These are phyloP conservation scores for Dasysyrphus tricinctus DNA, from an alignment of 2,888 invertebrate genomes.

Conservation along the genomic window DNA sequence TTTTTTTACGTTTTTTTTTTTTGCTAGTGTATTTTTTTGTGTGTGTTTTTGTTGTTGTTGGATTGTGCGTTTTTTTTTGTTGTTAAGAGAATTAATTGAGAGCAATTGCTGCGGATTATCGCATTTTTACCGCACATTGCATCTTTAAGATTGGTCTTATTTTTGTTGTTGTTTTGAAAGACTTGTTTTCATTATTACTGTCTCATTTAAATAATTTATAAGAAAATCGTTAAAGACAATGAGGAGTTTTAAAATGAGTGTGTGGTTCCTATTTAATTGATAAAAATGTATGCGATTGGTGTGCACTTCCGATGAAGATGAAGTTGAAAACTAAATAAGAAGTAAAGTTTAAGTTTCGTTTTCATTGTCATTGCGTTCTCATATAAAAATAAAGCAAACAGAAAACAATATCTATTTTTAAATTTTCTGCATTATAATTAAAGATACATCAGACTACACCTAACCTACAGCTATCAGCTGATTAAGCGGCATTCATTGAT, in stretches of 20 bases:
- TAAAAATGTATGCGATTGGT: not conserved
- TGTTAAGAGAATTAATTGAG: conserved; percentile 66
- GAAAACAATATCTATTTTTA: not conserved
- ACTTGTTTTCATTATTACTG: conserved; percentile 16
- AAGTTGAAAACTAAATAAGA: not conserved
- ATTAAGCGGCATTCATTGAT: conserved; percentile 44
- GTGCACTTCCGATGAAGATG: not conserved
- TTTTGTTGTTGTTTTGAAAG: conserved; percentile 22
- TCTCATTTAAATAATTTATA: not conserved
- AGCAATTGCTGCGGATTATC: conserved; percentile 71
- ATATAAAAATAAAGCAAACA: not conserved
- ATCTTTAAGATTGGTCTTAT: conserved; percentile 40
- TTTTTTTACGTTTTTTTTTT: conserved; percentile 12
- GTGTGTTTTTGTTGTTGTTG: conserved; percentile 28
- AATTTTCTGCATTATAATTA: not conserved
- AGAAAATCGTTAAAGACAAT: not conserved
- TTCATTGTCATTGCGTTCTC: not conserved
- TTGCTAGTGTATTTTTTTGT: not conserved
- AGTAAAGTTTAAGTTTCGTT: not conserved
- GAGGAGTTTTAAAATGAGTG: not conserved
- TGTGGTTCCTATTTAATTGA: not conserved
- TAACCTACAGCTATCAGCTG: conserved; percentile 44
- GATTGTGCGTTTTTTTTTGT: conserved; percentile 60
- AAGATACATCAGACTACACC: not conserved
- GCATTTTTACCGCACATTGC: conserved; percentile 54